phyloP scores from a whole-genome alignment of 2,113 vertebrate genomes.

The Salvelinus alpinus region DNA sequence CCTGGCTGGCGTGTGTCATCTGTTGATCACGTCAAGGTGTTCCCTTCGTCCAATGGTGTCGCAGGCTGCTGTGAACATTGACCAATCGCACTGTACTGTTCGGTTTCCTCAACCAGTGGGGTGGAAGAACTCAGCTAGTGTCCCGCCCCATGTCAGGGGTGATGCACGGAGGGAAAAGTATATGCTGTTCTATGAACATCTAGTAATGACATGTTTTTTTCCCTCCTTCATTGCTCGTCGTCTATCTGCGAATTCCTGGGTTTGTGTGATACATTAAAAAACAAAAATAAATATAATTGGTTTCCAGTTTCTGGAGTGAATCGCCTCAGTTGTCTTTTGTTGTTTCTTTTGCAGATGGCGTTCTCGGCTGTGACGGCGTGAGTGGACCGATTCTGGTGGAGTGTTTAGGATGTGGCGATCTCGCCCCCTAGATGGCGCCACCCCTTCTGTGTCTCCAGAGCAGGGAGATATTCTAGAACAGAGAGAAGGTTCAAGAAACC shows the following conservation, averaged over 20 bases:
- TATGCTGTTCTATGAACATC: conserved; percentile 49
- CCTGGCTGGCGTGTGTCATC: neutral
- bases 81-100: conserved; percentile 8
- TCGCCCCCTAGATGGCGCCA: conserved; percentile 85
- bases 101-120: conserved; percentile 33
- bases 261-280: conserved; percentile 27
- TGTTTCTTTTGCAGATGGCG: conserved; percentile 51
- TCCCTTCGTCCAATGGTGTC: conserved; percentile 20
- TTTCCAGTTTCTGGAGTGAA: conserved; percentile 29
- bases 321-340: conserved; percentile 29
- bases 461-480: conserved; percentile 87
- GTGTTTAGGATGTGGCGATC: conserved; percentile 73
- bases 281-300: conserved; percentile 7
- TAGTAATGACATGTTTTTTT: conserved; percentile 53
- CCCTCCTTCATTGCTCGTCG: conserved; percentile 45
- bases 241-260: conserved; percentile 62
- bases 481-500: conserved; percentile 43
- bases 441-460: conserved; percentile 83
- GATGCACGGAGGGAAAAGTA: conserved; percentile 41
- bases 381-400: conserved; percentile 42
- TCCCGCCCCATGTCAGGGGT: conserved; percentile 33
- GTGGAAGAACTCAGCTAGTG: conserved; percentile 29
- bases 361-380: conserved; percentile 61
- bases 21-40: neutral
- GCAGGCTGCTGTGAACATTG: conserved; percentile 14